Conservation (phyloP, 2,888 invertebrate genomes). For the Hyppa rectilinea region DNA sequence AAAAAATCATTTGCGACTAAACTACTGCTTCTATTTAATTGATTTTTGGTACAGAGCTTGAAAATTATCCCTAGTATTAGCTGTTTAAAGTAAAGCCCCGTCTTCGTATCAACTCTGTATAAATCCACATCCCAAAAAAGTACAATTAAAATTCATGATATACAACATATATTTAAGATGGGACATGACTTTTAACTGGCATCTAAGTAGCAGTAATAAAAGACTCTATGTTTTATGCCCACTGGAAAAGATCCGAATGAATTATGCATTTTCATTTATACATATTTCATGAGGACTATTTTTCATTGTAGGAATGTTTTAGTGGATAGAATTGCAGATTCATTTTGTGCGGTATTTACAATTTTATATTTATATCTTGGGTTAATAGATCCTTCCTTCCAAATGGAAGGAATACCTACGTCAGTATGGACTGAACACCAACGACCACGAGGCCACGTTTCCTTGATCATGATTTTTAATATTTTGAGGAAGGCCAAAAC, state of each 20-base stretch:
- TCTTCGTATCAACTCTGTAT: too few species aligned
- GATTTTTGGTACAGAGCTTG: too few species aligned
- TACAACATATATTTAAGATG: constrained; percentile 27
- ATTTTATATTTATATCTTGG: background rate
- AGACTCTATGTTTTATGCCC: constrained; percentile 28
- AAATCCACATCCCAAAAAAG: background rate
- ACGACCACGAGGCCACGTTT: too few species aligned
- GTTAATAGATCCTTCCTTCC: background rate
- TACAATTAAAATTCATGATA: constrained; percentile 15
- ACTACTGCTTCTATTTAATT: too few species aligned
- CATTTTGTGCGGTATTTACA: background rate
- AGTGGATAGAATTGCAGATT: background rate
- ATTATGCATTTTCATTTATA: constrained; percentile 46
- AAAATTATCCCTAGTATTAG: too few species aligned
- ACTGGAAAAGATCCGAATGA: constrained; percentile 55
- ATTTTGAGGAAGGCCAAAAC: too few species aligned
- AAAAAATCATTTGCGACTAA: too few species aligned
- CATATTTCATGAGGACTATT: constrained; percentile 41
- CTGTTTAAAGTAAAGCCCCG: too few species aligned
- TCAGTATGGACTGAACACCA: too few species aligned
- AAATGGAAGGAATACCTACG: too few species aligned
- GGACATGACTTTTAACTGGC: constrained; percentile 25
- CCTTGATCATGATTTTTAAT: too few species aligned
- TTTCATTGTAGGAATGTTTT: constrained; percentile 25
- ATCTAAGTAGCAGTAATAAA: constrained; percentile 42